Conservation (phyloP, 2,888 invertebrate species). For the Orthonychiurus folsomi region DNA sequence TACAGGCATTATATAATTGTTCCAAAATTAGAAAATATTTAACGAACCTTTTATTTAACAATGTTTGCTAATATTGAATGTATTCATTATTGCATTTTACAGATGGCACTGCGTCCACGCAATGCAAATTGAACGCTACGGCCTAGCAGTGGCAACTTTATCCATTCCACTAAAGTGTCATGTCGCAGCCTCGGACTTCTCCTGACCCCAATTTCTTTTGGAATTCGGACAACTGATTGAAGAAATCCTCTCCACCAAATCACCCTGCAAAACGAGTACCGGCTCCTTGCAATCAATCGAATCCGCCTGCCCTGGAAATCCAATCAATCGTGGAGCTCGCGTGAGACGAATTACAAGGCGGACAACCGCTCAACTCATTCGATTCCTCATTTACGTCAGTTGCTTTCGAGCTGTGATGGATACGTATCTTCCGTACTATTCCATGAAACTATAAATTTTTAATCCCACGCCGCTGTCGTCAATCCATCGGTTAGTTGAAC, state of each 20-base stretch:
- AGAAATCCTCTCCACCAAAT: constrained; percentile 32
- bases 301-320: background rate
- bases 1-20: no score
- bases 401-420: constrained; percentile 29
- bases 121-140: constrained; percentile 42
- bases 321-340: background rate
- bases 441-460: constrained; percentile 14
- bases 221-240: constrained; percentile 35
- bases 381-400: constrained; percentile 27
- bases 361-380: constrained; percentile 19
- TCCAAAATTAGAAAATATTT: no score
- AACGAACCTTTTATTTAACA: no score
- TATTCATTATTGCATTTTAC: no score
- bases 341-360: background rate
- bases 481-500: no score
- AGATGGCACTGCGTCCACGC: constrained; percentile 42
- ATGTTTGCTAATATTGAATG: no score
- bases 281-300: background rate
- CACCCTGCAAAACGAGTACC: no score
- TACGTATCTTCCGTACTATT: constrained; percentile 21
- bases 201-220: constrained; percentile 36
- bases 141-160: constrained; percentile 39
- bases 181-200: constrained; percentile 33
- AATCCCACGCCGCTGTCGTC: no score
- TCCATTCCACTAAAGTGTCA: constrained; percentile 39